phyloP scores from a whole-genome alignment of 2,888 invertebrate genomes.

The Ligdia adustata region DNA sequence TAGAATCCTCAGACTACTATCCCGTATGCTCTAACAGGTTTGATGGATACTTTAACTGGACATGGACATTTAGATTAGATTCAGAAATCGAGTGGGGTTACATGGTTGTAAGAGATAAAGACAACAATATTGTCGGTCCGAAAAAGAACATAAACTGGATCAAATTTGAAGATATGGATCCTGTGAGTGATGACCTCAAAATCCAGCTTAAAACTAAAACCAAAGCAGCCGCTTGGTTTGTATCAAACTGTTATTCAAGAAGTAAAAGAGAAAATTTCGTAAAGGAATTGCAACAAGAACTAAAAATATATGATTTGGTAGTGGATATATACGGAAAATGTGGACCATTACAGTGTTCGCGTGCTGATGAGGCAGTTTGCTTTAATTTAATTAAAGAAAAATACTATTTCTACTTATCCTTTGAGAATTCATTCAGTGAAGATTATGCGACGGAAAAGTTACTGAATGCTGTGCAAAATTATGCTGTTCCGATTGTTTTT shows the following conservation, averaged over 20 bases:
- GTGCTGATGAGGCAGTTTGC: constrained; percentile 37
- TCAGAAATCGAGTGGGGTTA: constrained; percentile 67
- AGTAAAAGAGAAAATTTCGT: constrained; percentile 42
- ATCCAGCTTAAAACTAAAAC: constrained; percentile 41
- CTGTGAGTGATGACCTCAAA: constrained; percentile 43
- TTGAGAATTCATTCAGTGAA: constrained; percentile 55
- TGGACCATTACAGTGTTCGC: constrained; percentile 44
- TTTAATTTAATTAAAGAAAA: constrained; percentile 43
- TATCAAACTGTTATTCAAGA: constrained; percentile 48
- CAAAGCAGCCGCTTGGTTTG: constrained; percentile 56
- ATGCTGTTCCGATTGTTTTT: constrained; percentile 86
- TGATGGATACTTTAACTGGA: constrained; percentile 68
- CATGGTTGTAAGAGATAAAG: constrained; percentile 46
- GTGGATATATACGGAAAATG: constrained; percentile 56
- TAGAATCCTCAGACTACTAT: constrained; percentile 62
- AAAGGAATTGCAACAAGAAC: constrained; percentile 34
- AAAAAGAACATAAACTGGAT: constrained; percentile 53
- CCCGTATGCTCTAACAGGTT: constrained; percentile 51
- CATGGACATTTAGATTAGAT: constrained; percentile 65
- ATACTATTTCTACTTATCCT: constrained; percentile 61
- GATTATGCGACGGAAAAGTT: constrained; percentile 64
- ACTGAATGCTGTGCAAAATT: constrained; percentile 68
- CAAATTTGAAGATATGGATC: constrained; percentile 47
- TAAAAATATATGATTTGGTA: constrained; percentile 40
- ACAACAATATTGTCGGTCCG: constrained; percentile 48